phyloP scores from a whole-genome alignment of 2,113 vertebrate species.

The Cavia aperea region DNA sequence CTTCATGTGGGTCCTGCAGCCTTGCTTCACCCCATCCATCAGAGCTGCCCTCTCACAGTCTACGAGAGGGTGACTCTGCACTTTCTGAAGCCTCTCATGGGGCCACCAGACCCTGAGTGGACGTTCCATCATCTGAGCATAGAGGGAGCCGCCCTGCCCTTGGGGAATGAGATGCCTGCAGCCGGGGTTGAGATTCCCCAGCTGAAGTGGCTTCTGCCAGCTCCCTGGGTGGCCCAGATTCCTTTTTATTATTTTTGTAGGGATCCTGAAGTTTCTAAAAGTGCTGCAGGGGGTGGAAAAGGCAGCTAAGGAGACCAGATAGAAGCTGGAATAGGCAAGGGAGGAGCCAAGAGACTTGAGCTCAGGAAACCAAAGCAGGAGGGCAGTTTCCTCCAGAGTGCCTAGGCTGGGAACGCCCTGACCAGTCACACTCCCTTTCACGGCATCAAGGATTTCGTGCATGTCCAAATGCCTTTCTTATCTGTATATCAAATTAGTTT shows the following conservation, averaged over 20 bases:
- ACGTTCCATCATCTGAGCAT: neutral
- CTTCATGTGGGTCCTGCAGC: neutral
- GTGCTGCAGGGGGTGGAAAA: neutral
- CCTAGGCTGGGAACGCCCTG: neutral
- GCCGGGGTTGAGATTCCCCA: neutral
- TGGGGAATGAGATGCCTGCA: neutral
- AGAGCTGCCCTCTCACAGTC: neutral
- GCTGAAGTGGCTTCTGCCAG: conserved; percentile 12
- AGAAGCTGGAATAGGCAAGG: neutral
- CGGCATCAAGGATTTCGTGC: neutral
- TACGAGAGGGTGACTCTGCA: neutral
- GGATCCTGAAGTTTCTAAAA: conserved; percentile 12
- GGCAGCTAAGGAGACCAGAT: fast-evolving
- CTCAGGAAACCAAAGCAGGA: neutral
- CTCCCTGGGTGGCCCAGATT: conserved; percentile 34
- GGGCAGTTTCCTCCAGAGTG: neutral
- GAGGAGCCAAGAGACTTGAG: fast-evolving
- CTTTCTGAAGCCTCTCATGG: neutral
- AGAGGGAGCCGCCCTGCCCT: neutral
- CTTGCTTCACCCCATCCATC: neutral
- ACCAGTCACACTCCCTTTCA: neutral
- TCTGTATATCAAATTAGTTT: neutral
- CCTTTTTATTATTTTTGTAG: neutral
- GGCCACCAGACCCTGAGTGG: neutral
- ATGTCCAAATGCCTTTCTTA: neutral